Percentiles rank a stretch among this genome's conserved stretches.
Conservation (phyloP, 1,140 invertebrate genomes). For the honey bee (Apis mellifera) region Amel_HAv3.1 CM009935.2:7337001-7337500, state of each 20-base stretch:
- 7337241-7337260: neutral
- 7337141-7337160: too few species aligned
- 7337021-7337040: too few species aligned
- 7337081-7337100: too few species aligned
- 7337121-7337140: too few species aligned
- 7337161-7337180: too few species aligned
- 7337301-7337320: too few species aligned
- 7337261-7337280: neutral
- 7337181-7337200: too few species aligned
- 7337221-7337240: neutral
- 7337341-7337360: neutral
- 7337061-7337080: too few species aligned
- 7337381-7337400: slow-evolving; percentile 17
- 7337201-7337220: neutral
- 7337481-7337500: neutral
- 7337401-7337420: slow-evolving; percentile 1
- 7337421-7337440: neutral
- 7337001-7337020: too few species aligned
- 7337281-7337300: neutral
- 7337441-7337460: slow-evolving; percentile 13
- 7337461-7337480: neutral
- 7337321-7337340: neutral
- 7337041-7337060: too few species aligned
- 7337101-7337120: too few species aligned
- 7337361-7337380: neutral